Percentiles rank a stretch among this genome's conserved stretches.
phyloP scores from a whole-genome alignment of 37 sponge, comb jelly and placozoan species.

The Crambe crambe region DNA sequence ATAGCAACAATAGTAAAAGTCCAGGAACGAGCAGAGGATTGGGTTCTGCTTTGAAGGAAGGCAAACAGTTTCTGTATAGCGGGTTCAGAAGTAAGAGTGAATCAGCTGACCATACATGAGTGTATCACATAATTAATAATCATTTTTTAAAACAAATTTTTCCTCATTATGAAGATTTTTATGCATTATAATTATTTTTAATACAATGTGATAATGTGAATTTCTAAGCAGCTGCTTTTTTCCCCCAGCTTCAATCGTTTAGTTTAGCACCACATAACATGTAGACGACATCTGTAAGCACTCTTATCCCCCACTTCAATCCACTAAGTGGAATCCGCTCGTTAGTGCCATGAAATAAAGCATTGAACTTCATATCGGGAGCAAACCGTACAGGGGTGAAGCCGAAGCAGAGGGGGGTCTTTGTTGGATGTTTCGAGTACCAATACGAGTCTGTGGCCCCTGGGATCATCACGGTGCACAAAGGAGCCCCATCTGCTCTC shows the following conservation, averaged over 20 bases:
- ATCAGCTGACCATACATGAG: background rate
- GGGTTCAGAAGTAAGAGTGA: background rate
- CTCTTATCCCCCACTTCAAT: slow-evolving; percentile 80
- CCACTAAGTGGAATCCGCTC: slow-evolving; percentile 79
- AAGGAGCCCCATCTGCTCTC: slow-evolving; percentile 57
- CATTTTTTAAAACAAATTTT: no score
- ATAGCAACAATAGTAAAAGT: background rate
- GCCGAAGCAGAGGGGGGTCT: slow-evolving; percentile 72
- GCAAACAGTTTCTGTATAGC: background rate
- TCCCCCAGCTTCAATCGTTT: no score
- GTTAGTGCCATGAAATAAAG: slow-evolving; percentile 78
- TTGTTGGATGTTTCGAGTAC: slow-evolving; percentile 56
- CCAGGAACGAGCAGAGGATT: background rate
- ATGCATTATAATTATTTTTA: no score
- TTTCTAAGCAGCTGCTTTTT: no score
- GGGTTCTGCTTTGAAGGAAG: no score
- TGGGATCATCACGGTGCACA: slow-evolving; percentile 46
- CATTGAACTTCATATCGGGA: slow-evolving; percentile 45
- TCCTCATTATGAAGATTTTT: no score
- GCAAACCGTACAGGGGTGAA: slow-evolving; percentile 70
- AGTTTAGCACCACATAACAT: slow-evolving; percentile 35
- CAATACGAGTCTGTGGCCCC: slow-evolving; percentile 66
- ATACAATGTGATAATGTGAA: no score
- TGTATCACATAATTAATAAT: background rate
- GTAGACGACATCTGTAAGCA: slow-evolving; percentile 60